Conservation (phyloP, 1,140 invertebrate genomes). For the Nasonia giraulti region DNA sequence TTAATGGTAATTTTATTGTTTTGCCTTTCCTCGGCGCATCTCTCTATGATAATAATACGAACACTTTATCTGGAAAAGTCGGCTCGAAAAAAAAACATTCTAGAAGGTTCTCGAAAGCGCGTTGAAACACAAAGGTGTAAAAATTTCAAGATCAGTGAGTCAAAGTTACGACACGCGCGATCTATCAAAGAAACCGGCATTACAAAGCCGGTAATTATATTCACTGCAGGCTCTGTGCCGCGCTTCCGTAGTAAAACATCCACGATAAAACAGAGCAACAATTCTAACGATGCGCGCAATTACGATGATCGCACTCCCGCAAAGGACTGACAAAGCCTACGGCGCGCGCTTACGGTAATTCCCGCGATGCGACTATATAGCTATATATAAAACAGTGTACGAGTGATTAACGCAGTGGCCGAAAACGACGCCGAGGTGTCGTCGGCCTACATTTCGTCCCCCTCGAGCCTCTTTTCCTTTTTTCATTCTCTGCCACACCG, state of each 20-base stretch:
- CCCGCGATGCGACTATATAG: not conserved
- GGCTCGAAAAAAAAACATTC: too few relatives aligned
- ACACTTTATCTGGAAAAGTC: too few relatives aligned
- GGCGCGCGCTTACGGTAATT: not conserved
- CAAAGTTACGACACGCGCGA: too few relatives aligned
- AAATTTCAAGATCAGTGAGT: too few relatives aligned
- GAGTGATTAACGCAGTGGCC: not conserved
- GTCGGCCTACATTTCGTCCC: not conserved
- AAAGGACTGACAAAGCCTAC: not conserved
- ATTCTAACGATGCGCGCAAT: slow-evolving; percentile 1
- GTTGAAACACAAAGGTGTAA: too few relatives aligned
- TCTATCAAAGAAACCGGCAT: too few relatives aligned
- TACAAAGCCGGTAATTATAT: too few relatives aligned
- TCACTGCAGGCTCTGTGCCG: too few relatives aligned
- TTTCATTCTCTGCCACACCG: not conserved
- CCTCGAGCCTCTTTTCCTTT: not conserved
- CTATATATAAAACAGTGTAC: not conserved
- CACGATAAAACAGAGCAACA: not conserved
- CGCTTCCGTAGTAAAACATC: too few relatives aligned
- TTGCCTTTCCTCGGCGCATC: not conserved
- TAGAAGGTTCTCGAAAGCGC: too few relatives aligned
- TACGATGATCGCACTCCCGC: not conserved
- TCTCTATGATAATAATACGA: not conserved
- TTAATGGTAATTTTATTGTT: too few relatives aligned
- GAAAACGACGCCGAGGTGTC: not conserved